Conservation (phyloP, 2,113 vertebrate genomes). For the Gopherus evgoodei region DNA sequence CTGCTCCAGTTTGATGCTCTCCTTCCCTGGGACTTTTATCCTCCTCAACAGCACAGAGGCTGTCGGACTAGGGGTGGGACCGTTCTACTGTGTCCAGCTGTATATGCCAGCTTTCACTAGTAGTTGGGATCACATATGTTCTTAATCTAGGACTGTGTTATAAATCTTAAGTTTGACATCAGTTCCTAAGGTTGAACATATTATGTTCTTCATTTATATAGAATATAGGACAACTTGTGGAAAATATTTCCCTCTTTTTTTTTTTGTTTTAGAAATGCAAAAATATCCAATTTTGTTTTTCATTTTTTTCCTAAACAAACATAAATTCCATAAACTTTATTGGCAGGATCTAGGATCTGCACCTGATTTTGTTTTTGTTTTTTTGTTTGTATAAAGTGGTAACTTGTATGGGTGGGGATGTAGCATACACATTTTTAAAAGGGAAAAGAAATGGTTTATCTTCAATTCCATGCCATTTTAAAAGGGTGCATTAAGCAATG, state of each 20-base stretch:
- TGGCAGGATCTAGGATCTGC: neutral
- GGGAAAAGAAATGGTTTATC: neutral
- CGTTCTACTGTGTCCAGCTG: no score
- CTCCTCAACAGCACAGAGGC: no score
- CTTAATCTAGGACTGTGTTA: slow-evolving; percentile 55
- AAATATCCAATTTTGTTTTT: neutral
- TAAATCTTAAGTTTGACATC: slow-evolving; percentile 63
- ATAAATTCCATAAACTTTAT: neutral
- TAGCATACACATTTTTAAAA: neutral
- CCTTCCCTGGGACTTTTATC: no score
- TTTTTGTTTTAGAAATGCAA: neutral
- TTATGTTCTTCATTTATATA: neutral
- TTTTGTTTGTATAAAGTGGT: neutral
- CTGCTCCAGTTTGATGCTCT: no score
- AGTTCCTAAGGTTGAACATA: slow-evolving; percentile 36
- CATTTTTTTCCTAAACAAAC: neutral
- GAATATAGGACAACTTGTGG: slow-evolving; percentile 1
- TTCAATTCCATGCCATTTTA: neutral
- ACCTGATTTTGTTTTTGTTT: neutral
- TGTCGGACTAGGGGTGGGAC: no score
- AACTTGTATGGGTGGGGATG: neutral
- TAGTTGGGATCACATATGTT: slow-evolving; percentile 66
- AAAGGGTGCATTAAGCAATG: neutral
- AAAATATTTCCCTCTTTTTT: slow-evolving; percentile 2
- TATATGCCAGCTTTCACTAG: slow-evolving; percentile 77